Percentiles rank a stretch among this genome's conserved stretches.
phyloP scores from a whole-genome alignment of 2,888 invertebrate species.

The Magallana nippona region DNA sequence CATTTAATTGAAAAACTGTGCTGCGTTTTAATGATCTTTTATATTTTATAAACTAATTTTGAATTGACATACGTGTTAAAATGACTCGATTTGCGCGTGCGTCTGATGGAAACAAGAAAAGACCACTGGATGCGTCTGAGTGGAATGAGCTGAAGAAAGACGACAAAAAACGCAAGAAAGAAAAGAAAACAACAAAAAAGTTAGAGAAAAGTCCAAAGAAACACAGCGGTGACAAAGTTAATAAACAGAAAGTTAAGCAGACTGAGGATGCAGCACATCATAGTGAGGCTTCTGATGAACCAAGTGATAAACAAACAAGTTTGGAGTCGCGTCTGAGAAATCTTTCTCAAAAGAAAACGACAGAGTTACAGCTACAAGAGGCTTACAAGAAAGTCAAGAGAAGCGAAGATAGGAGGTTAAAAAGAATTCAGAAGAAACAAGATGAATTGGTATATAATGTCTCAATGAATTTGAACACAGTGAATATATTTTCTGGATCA shows the following conservation, averaged over 20 bases:
- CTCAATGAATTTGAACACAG: too few relatives aligned
- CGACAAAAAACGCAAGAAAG: slow-evolving; percentile 5
- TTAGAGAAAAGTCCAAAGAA: slow-evolving; percentile 34
- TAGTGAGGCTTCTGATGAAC: neutral
- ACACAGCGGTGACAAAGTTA: slow-evolving; percentile 34
- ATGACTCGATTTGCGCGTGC: slow-evolving; percentile 71
- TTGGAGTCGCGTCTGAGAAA: slow-evolving; percentile 7
- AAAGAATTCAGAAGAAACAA: slow-evolving; percentile 61
- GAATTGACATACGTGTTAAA: neutral
- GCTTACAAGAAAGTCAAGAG: slow-evolving; percentile 60
- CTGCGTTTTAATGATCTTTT: too few relatives aligned
- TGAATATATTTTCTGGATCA: too few relatives aligned
- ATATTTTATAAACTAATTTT: too few relatives aligned
- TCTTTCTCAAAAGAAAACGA: neutral
- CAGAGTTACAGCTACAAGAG: slow-evolving; percentile 21
- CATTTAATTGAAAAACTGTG: too few relatives aligned
- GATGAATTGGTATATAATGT: slow-evolving; percentile 54
- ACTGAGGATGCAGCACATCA: neutral
- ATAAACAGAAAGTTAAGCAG: slow-evolving; percentile 47
- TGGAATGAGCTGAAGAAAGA: slow-evolving; percentile 62
- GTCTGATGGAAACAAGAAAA: slow-evolving; percentile 61
- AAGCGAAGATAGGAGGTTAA: slow-evolving; percentile 64
- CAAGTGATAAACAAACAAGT: neutral
- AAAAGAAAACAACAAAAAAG: slow-evolving; percentile 36
- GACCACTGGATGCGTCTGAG: slow-evolving; percentile 59